Base-by-base conservation (phyloP, 2,797 vertebrate genomes). In the Podarcis lilfordi region DNA sequence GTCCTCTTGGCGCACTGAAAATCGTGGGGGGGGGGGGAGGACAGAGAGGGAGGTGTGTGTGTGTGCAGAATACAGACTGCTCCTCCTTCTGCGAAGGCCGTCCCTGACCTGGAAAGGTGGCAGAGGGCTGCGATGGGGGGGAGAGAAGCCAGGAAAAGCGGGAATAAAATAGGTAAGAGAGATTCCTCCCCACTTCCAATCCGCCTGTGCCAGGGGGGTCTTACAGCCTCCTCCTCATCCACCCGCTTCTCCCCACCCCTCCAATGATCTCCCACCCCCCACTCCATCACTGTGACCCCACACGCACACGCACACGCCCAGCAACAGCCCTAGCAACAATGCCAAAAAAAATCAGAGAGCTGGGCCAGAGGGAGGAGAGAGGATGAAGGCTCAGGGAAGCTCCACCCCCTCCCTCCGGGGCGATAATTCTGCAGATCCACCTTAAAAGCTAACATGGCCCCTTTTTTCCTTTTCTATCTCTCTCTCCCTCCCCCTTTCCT, bases 361-460 rank as follows among this genome's bases (percentile, higher is more conserved):
- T 32, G n/a, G 9, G 4, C 43, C 6, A 17, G 43, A 35, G 29
- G 10, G 5, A 27, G 45, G 27, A 5, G 13, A 8, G 15, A 27
- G 43, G 32, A 59, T 23, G 13, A 43, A 25, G 21, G 27, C 29
- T 27, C 35, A 25, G 32, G 29, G 10, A 35, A 5, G 43, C 32
- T 23, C 55, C 32, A 25, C 0, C 27, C 40, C 78, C 83, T 59
- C 76, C 76, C 19, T 3, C 27, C 0, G 0, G 80, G 72, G 35
- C 0, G 0, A 79, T 91, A 94, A 93, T 90, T 94, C 92, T 75
- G 69, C 84, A 32, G 91, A 90, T 90, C 95, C 95, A 95, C 95
- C 92, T 96, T 94, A 95, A 94, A 95, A 95, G 91, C 82, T 92
- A 82, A 78, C 91, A 89, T 15, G 92, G 89, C 91, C 43, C n/a